Evolutionary conservation across 2,888 invertebrate genomes (phyloP).

Genomic region (Campopleginae sp.): DNA sequence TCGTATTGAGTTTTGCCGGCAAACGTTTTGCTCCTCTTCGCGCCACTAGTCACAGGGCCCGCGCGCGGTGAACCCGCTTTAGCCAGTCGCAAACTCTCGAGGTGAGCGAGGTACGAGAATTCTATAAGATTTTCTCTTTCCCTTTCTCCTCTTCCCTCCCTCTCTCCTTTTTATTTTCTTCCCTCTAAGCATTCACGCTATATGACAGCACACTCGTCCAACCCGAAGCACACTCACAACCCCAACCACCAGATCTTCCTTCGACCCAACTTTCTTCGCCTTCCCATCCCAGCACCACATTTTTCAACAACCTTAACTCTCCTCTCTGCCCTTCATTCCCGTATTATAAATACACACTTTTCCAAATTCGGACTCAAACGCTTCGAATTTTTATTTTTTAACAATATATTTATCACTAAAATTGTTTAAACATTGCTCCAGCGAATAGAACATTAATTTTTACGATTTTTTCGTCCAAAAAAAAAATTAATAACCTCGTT

Average conservation of each 20-base stretch:
- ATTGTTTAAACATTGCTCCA: no score
- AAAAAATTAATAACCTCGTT: not conserved
- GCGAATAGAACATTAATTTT: no score
- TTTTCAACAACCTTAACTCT: constrained; percentile 15
- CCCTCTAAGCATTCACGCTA: constrained; percentile 38
- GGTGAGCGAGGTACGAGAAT: constrained; percentile 64
- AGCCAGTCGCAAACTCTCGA: constrained; percentile 57
- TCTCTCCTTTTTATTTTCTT: constrained; percentile 34
- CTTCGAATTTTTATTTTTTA: not conserved
- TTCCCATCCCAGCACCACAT: constrained; percentile 13
- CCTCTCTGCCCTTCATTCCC: not conserved
- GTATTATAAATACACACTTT: not conserved
- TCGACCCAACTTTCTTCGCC: constrained; percentile 20
- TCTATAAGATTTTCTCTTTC: constrained; percentile 57
- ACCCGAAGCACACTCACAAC: constrained; percentile 23
- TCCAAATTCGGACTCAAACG: not conserved
- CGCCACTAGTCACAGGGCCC: constrained; percentile 27
- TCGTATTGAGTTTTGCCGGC: constrained; percentile 58
- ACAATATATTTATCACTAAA: not conserved
- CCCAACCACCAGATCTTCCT: constrained; percentile 4
- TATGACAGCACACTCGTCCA: constrained; percentile 30
- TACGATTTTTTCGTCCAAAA: no score
- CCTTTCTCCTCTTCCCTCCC: constrained; percentile 14
- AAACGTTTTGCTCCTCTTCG: constrained; percentile 25
- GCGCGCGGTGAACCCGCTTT: constrained; percentile 52